phyloP scores from a whole-genome alignment of 2,888 invertebrate genomes.

The Phyto melanocephala region DNA sequence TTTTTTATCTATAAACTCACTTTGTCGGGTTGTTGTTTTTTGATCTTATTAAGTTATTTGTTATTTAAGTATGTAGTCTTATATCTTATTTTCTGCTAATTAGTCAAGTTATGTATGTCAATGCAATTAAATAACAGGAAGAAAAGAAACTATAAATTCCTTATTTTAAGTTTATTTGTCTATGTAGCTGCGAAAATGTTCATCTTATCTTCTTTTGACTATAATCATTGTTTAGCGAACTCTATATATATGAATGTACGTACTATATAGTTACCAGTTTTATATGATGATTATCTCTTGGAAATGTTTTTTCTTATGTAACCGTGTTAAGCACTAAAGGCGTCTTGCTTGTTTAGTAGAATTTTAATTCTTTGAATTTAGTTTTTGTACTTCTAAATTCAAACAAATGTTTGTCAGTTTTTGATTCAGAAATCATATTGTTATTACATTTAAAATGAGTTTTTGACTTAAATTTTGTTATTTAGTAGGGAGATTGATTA shows the following conservation, averaged over 20 bases:
- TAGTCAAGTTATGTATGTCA: slow-evolving; percentile 14
- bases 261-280: background rate
- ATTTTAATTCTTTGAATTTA: slow-evolving; percentile 36
- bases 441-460: too few species aligned
- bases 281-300: slow-evolving; percentile 3
- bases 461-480: too few species aligned
- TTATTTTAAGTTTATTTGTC: background rate
- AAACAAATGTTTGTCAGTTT: too few species aligned
- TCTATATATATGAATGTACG: background rate
- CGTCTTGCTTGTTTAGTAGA: slow-evolving; percentile 19
- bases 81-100: slow-evolving; percentile 23
- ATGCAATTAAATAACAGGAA: background rate
- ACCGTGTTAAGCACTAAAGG: slow-evolving; percentile 3
- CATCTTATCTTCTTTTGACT: background rate
- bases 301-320: background rate
- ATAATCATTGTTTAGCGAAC: background rate
- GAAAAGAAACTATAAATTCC: background rate
- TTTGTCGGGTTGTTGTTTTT: slow-evolving; percentile 14
- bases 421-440: too few species aligned
- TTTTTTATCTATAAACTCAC: background rate
- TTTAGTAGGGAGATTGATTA: too few species aligned
- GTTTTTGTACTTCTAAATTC: too few species aligned
- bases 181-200: background rate
- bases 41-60: slow-evolving; percentile 4
- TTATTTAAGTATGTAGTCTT: background rate